A percentile compares a stretch with the other conserved stretches of the same genome.
Conservation (phyloP, 2,797 vertebrate species). For the Coregonus suidteri region DNA sequence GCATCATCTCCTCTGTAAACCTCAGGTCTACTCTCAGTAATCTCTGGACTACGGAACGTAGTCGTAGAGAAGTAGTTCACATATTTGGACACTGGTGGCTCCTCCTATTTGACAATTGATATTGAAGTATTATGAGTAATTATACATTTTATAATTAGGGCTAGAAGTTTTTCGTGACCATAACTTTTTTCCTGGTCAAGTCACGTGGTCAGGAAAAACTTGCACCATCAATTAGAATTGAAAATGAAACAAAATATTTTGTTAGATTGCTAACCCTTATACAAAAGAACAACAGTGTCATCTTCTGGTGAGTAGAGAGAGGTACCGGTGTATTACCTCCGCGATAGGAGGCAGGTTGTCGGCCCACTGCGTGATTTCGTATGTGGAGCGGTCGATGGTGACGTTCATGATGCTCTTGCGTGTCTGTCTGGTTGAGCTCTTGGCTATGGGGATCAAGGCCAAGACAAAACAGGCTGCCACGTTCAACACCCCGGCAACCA, state of each 20-base stretch:
- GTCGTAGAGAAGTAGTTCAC: conserved; percentile 14
- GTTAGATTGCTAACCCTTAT: background rate
- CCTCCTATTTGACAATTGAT: background rate
- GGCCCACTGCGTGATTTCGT: conserved; percentile 23
- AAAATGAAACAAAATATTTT: background rate
- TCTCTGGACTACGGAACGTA: conserved; percentile 12
- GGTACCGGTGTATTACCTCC: background rate
- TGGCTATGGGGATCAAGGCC: conserved; percentile 20
- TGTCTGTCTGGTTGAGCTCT: conserved; percentile 10
- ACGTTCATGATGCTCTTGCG: conserved; percentile 27
- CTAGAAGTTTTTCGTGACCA: background rate
- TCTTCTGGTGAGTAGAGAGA: background rate
- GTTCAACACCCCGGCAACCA: conserved; percentile 23
- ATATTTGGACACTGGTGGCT: background rate
- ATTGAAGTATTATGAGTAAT: background rate
- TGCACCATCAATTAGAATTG: background rate
- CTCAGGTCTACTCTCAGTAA: background rate
- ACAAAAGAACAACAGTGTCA: background rate
- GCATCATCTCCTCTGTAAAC: background rate
- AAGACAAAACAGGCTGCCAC: conserved; percentile 21
- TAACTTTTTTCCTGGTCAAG: background rate
- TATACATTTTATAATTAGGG: background rate
- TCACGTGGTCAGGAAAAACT: background rate
- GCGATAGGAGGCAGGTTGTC: background rate
- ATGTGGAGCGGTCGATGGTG: conserved; percentile 14